Base-by-base conservation (phyloP, 64 coral and sea anemone genomes). In the Cladopsammia gracilis region DNA sequence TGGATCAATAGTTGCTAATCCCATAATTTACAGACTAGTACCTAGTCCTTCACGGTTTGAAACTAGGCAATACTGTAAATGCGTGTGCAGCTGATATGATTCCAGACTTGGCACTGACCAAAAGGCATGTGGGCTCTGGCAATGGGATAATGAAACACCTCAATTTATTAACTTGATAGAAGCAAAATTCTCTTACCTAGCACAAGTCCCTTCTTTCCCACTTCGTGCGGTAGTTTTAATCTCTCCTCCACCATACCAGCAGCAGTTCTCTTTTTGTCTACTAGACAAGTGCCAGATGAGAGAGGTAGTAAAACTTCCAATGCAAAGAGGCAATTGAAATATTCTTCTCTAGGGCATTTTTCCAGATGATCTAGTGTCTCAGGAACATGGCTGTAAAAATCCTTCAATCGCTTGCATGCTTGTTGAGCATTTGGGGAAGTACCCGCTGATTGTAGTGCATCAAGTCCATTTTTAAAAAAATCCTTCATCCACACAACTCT, bases 111-210 rank as follows among this genome's bases (percentile, higher is more conserved):
- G 79, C 79, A 64, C 79, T 83, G 79, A 83, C 16, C 79, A 83
- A 83, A 50, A 83, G 79, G 15, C 79, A 83, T 45, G 79, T 83
- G 79, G 24, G 79, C 58, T 83, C 79, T 83, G 79, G 79, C 58
- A 83, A 83, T 83, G 79, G 24, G 59, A 83, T 83, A 83, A 83
- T 83, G 79, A 83, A 83, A 83, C 24, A 22, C 58, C 79, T 83
- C 24, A 83, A 83, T 83, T 83, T 83, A 83, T 83, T 83, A 83
- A 53, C 24, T 83, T 83, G 25, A 83, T 83, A 22, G 54, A 83
- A 83, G 79, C 79, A 83, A 62, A 83, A 83, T 83, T 83, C 45
- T 83, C 79, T 83, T 22, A 83, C 79, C 79, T 83, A 83, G 62
- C 79, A 83, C 79, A 83, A 83, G 79, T 83, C 79, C 79, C 24